These are phyloP conservation scores for Gallinago paraguaiae DNA, from an alignment of 2,113 vertebrate species.

Conservation along the genomic window DNA sequence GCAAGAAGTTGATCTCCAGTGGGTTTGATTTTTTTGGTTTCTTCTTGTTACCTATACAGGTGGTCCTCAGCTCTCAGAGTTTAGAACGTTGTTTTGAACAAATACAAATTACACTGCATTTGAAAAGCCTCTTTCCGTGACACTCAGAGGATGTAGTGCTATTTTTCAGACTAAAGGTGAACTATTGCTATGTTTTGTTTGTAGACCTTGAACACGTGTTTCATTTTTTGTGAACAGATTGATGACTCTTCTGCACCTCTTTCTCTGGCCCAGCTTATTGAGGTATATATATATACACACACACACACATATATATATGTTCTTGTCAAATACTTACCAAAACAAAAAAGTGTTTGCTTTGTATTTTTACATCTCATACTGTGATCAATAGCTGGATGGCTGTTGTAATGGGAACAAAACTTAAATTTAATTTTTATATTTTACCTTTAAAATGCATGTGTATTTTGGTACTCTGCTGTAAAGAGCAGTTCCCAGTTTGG, in stretches of 20 bases:
- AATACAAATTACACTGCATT: not conserved
- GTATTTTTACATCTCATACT: conserved; percentile 53
- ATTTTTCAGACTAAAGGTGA: not conserved
- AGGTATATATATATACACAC: conserved; percentile 72
- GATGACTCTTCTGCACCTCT: conserved; percentile 83
- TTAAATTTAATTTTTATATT: not conserved
- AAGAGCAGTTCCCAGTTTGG: conserved; percentile 70
- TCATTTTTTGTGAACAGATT: conserved; percentile 88
- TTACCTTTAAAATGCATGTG: conserved; percentile 31
- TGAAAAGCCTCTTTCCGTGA: not conserved
- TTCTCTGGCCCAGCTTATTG: conserved; percentile 85
- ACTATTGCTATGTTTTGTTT: conserved; percentile 56
- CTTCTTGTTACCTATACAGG: too few species aligned
- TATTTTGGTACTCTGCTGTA: conserved; percentile 55
- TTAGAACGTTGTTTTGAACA: too few species aligned
- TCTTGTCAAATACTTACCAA: conserved; percentile 11
- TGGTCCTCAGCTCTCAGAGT: too few species aligned
- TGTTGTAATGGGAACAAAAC: conserved; percentile 9
- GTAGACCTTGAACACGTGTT: conserved; percentile 83
- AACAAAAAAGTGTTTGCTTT: not conserved
- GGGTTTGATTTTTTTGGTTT: too few species aligned
- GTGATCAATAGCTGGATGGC: not conserved
- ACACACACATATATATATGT: not conserved
- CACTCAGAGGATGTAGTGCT: not conserved
- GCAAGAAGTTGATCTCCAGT: too few species aligned